A percentile compares a stretch with the other conserved stretches of the same genome.
Evolutionary conservation across 37 sponge, comb jelly and placozoan species (phyloP).

Genomic region (Chondrosia reniformis): DNA sequence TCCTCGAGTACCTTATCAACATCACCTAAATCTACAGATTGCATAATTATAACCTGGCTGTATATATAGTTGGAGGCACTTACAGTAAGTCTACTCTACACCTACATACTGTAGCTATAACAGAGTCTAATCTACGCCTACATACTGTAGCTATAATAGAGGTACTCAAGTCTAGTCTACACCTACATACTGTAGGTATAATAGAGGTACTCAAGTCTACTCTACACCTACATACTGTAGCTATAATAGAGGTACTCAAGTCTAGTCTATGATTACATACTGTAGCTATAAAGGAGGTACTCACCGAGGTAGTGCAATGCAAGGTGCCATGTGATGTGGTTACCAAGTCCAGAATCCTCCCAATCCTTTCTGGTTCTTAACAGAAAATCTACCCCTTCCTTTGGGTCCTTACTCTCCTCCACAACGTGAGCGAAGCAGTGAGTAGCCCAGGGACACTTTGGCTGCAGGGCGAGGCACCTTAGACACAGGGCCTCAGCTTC

Average conservation of each 20-base stretch:
- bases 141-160: too few relatives aligned
- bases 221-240: too few relatives aligned
- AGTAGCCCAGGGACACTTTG: conserved; percentile 14
- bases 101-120: too few relatives aligned
- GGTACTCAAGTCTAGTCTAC: too few relatives aligned
- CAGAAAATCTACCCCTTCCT: conserved; percentile 61
- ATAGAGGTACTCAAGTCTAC: too few relatives aligned
- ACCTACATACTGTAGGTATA: too few relatives aligned
- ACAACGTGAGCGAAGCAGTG: conserved; percentile 56
- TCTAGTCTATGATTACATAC: background rate
- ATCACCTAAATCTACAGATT: conserved; percentile 9
- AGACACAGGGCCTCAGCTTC: conserved; percentile 12
- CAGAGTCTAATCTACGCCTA: too few relatives aligned
- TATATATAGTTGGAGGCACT: background rate
- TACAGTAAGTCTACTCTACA: too few relatives aligned
- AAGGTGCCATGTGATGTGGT: conserved; percentile 83
- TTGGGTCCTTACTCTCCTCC: conserved; percentile 47
- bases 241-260: too few relatives aligned
- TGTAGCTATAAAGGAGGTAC: conserved; percentile 10
- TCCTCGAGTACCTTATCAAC: conserved; percentile 22
- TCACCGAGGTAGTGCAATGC: conserved; percentile 67
- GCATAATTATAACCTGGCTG: background rate
- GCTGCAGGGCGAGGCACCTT: conserved; percentile 14
- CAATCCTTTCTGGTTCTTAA: conserved; percentile 49
- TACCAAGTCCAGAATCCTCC: conserved; percentile 26